Evolutionary conservation across 2,113 vertebrate species (phyloP), one percentile per base, ranked within the genome.

Genomic region (Myotis brandtii): DNA sequence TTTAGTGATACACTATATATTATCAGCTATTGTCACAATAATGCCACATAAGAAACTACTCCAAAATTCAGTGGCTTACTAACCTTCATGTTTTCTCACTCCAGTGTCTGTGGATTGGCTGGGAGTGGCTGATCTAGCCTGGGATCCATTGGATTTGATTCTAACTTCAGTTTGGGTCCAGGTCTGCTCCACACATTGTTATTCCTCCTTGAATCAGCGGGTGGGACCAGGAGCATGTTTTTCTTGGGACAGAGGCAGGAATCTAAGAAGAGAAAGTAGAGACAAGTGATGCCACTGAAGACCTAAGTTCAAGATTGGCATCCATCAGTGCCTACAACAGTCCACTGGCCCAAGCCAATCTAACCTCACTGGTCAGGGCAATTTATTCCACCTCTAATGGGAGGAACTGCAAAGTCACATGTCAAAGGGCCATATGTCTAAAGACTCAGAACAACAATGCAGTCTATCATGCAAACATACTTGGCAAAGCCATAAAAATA

Each of bases 401-500:
- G 52, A 76, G n/a, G 48, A 75, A 52, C 23, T 81, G 48, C 48
- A 62, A 73, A 52, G 52, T 88, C 64, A 23, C 32, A 27, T 2
- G n/a, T 32, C 82, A 66, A 73, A 62, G 32, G 10, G 43, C 59
- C 59, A 27, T 25, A 62, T 86, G 8, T n/a, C 23, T 72, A 86
- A 59, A 73, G 62, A 69, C 77, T 72, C 9, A 5, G n/a, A 94
- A 67, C 25, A 80, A 23, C 30, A 66, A 17, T 59, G 32, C 23
- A 75, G 66, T n/a, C 5, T 52, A 46, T 18, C 34, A 46, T 5
- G 12, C 18, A 67, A 86, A 82, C 6, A 27, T 95, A 16, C 30
- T 50, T 66, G 62, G n/a, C 2, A 91, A 85, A 69, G 75, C 64
- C 72, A 86, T 73, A 30, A 77, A 93, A 95, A 56, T 85, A 88